Evolutionary conservation across 2,113 vertebrate genomes (phyloP), one percentile per base, ranked within the genome.

Genomic region (Oenanthe oenanthe): DNA sequence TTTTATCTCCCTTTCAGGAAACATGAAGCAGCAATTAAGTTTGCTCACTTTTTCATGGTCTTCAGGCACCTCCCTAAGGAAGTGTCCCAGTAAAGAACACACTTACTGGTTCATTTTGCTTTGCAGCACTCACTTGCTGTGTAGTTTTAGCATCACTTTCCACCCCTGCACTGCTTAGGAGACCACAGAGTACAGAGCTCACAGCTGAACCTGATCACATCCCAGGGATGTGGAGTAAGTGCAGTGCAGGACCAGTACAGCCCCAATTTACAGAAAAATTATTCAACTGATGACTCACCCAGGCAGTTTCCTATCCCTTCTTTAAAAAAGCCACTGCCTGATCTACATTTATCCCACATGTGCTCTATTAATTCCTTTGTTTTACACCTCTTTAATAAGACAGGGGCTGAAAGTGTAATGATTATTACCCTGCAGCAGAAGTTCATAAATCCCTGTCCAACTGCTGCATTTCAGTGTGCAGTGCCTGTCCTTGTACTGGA

Each of bases 171-270:
- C 45, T 58, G 42, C 67, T 60, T 1, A 65, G 50, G 54, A 75
- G 28, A 70, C 12, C 61, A 56, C 15, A 70, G 18, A 13, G 54
- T 7, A 8, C 8, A 51, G 18, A 43, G 31, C 28, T 0, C 10
- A 47, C 7, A 70, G 72, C 29, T 45, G 19, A 56, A 60, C 5
- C 32, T 9, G 34, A 45, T 2, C 21, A 5, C 31, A 38, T 4
- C 47, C 45, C 5, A 3, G 22, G 42, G 28, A 16, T 21, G 14
- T 0, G 0, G 38, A 28, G 3, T 7, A 22, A 63, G 1, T 7
- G 11, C 63, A 62, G 20, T 4, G 22, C 32, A 66, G 63, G 50
- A 28, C 15, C 43, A 56, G 32, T 0, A 7, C 13, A 36, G 19
- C 7, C 34, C 13, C 6, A 63, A 6, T 50, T 66, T 50, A 22